Base-by-base conservation (phyloP, 2,888 invertebrate species). In the Nysson spinosus region DNA sequence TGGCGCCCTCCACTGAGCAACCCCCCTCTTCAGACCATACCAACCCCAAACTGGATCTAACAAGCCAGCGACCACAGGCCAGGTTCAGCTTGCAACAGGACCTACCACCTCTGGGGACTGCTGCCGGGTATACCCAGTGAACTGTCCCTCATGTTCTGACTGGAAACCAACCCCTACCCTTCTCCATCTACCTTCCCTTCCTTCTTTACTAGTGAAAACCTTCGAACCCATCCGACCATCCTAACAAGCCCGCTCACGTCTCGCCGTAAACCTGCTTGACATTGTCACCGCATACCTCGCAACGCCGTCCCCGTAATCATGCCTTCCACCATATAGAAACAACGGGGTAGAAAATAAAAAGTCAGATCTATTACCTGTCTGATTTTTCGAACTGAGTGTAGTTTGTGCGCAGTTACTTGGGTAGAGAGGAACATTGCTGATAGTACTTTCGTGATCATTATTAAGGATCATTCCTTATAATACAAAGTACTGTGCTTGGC, bases 11-110 rank as follows among this genome's bases (percentile, higher is more conserved):
- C 60, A 30, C 65, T 28, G 47, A 42, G 35, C 61, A 39, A 43
- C 39, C 52, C 60, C 58, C 65, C 65, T 62, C 66, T 44, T 44
- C 62, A 50, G 57, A 63, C 60, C 56, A 50, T 67, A 55, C 65
- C 73, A 64, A 69, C 75, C 74, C 74, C 78, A 78, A 83, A 81
- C 79, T 80, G 78, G 78, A 81, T 79, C 78, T 80, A 81, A 80
- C 81, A 81, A 83, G 83, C 79, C 74, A 72, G 75, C 78, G 72
- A 83, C 83, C 82, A 72, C 83, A 81, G 78, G 69, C 78, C 70
- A 73, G 78, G 76, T 80, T 79, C 76, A 62, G 75, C 75, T 74
- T 74, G 78, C 75, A 75, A 79, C 75, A 71, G 70, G 77, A 60
- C 69, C n/a, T 63, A 71, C 73, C 72, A 69, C 78, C 79, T 79